phyloP scores from a whole-genome alignment of 64 coral and sea anemone species.

The Porites lutea region DNA sequence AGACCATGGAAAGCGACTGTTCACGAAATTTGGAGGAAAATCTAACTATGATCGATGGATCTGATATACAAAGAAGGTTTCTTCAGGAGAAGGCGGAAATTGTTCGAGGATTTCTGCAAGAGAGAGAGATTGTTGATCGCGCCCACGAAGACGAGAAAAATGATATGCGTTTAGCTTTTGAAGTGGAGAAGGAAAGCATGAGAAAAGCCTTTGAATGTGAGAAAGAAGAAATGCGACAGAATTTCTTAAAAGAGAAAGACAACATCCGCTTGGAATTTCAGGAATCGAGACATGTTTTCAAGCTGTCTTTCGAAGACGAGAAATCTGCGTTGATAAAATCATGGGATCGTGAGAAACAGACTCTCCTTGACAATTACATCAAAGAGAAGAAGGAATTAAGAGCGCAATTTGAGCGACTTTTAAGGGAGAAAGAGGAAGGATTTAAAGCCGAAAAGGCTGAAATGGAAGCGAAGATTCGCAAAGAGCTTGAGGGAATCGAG shows the following conservation, averaged over 20 bases:
- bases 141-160: conserved; percentile 90
- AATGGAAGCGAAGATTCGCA: conserved; percentile 77
- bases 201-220: conserved; percentile 88
- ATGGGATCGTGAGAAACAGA: conserved; percentile 83
- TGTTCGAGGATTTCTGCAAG: conserved; percentile 92
- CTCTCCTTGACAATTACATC: conserved; percentile 70
- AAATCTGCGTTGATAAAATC: conserved; percentile 68
- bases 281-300: conserved; percentile 95
- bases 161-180: conserved; percentile 82
- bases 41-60: background rate
- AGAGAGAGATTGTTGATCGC: conserved; percentile 79
- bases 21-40: background rate
- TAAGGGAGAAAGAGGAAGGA: conserved; percentile 73
- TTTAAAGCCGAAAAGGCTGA: conserved; percentile 87
- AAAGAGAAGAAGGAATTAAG: conserved; percentile 88
- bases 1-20: background rate
- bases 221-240: conserved; percentile 91
- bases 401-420: conserved; percentile 61
- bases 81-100: conserved; percentile 95
- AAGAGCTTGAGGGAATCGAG: conserved; percentile 89
- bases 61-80: conserved; percentile 38
- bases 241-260: conserved; percentile 96
- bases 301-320: conserved; percentile 95
- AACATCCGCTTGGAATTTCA: conserved; percentile 93
- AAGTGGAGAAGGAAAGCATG: conserved; percentile 92